Evolutionary conservation across 2,888 invertebrate genomes (phyloP).

Genomic region (Meandrusa payeni): DNA sequence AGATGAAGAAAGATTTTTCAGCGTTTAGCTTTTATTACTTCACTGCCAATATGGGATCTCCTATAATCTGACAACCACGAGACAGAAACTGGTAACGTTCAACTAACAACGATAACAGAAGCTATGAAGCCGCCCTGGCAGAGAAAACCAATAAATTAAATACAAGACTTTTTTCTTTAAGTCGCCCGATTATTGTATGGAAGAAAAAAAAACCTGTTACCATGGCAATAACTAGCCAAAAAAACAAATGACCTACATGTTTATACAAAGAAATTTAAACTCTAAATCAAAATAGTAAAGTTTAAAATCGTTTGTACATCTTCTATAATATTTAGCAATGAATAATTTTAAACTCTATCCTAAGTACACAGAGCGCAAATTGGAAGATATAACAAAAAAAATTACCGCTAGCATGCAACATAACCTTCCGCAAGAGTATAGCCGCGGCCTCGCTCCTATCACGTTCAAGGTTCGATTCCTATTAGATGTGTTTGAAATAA

Average conservation of each 20-base stretch:
- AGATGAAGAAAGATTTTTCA: no score
- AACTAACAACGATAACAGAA: no score
- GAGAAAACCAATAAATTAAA: no score
- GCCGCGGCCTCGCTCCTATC: conserved; percentile 60
- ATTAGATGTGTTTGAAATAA: conserved; percentile 11
- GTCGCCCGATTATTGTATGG: no score
- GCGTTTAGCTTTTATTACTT: no score
- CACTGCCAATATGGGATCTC: no score
- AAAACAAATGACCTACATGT: conserved; percentile 9
- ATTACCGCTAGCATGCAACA: conserved; percentile 26
- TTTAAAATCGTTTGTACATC: not conserved
- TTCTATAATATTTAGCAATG: not conserved
- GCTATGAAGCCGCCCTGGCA: no score
- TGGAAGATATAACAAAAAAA: conserved; percentile 4
- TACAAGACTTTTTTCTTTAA: no score
- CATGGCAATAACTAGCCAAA: conserved; percentile 17
- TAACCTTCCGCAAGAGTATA: conserved; percentile 56
- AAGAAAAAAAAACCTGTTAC: conserved; percentile 12
- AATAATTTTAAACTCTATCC: conserved; percentile 6
- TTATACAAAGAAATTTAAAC: conserved; percentile 2
- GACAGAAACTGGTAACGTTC: no score
- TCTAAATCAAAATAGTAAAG: not conserved
- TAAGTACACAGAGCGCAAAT: not conserved
- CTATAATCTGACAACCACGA: no score
- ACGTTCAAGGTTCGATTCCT: conserved; percentile 67